These are phyloP conservation scores for Lonchura striata DNA, from an alignment of 2,113 vertebrate genomes.

Conservation along the genomic window DNA sequence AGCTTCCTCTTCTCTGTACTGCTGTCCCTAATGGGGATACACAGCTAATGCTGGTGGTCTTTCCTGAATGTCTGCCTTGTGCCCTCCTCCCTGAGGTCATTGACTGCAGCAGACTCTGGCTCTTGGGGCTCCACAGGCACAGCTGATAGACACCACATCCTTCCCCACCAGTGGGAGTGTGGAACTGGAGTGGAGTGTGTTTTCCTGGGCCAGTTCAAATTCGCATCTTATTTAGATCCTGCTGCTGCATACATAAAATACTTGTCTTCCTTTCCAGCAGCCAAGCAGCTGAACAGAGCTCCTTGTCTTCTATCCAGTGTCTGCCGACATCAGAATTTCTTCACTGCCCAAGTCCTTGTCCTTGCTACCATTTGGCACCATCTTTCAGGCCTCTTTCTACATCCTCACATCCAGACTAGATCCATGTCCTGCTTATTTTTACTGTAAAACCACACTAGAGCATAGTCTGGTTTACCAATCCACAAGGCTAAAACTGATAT, in stretches of 20 bases:
- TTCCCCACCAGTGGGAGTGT: not conserved
- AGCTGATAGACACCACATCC: not conserved
- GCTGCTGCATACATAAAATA: not conserved
- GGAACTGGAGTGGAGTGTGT: not conserved
- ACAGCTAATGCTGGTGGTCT: not conserved
- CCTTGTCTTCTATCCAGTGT: not conserved
- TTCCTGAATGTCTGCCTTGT: fast-evolving
- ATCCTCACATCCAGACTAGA: not conserved
- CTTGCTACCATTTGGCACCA: not conserved
- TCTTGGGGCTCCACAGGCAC: not conserved
- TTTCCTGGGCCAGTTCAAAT: not conserved
- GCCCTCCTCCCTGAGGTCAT: not conserved
- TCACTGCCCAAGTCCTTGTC: not conserved
- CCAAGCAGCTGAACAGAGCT: not conserved
- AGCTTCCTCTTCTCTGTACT: not conserved
- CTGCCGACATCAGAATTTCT: not conserved
- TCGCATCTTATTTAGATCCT: not conserved
- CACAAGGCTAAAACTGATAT: not conserved
- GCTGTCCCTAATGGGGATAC: not conserved
- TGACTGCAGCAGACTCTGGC: not conserved
- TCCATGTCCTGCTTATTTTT: not conserved
- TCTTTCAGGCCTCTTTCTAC: not conserved
- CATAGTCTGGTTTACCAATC: not conserved
- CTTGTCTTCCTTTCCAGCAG: not conserved
- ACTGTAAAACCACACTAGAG: not conserved